Evolutionary conservation across 2,113 vertebrate genomes (phyloP).

Genomic region (Hemichromis elongatus): DNA sequence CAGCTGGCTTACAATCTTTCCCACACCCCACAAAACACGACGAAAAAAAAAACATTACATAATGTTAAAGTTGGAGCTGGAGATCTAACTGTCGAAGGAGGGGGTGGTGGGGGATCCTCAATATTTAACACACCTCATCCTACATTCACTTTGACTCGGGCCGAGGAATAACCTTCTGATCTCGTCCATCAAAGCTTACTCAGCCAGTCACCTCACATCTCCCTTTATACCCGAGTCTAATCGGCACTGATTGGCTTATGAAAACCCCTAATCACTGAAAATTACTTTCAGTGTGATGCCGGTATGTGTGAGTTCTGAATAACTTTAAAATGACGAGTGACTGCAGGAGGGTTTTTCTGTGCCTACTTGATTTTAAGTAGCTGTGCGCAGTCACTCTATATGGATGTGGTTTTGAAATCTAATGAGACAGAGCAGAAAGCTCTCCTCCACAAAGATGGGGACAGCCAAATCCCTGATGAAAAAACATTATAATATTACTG

Average conservation of each 20-base stretch:
- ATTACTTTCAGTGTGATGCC: slow-evolving; percentile 46
- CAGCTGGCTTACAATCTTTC: background rate
- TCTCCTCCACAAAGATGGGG: background rate
- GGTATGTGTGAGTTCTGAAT: slow-evolving; percentile 35
- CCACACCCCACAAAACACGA: slow-evolving; percentile 9
- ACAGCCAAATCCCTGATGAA: slow-evolving; percentile 1
- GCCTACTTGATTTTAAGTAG: slow-evolving; percentile 46
- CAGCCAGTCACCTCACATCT: slow-evolving; percentile 46
- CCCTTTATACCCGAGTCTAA: slow-evolving; percentile 27
- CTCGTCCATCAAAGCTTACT: slow-evolving; percentile 46
- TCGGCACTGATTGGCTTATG: slow-evolving; percentile 55
- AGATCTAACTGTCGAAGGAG: background rate
- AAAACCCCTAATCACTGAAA: slow-evolving; percentile 57
- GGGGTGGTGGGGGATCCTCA: slow-evolving; percentile 14
- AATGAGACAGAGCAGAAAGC: slow-evolving; percentile 44
- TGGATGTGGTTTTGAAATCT: slow-evolving; percentile 58
- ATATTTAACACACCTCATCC: slow-evolving; percentile 61
- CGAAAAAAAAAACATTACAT: slow-evolving; percentile 27
- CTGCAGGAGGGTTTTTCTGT: slow-evolving; percentile 22
- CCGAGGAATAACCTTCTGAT: slow-evolving; percentile 56
- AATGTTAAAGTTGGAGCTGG: background rate
- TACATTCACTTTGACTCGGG: slow-evolving; percentile 61
- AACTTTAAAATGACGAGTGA: slow-evolving; percentile 27
- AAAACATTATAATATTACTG: background rate
- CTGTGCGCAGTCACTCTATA: slow-evolving; percentile 28